Evolutionary conservation across 1,140 invertebrate genomes (phyloP).

Genomic region (Stegodyphus mimosarum): DNA sequence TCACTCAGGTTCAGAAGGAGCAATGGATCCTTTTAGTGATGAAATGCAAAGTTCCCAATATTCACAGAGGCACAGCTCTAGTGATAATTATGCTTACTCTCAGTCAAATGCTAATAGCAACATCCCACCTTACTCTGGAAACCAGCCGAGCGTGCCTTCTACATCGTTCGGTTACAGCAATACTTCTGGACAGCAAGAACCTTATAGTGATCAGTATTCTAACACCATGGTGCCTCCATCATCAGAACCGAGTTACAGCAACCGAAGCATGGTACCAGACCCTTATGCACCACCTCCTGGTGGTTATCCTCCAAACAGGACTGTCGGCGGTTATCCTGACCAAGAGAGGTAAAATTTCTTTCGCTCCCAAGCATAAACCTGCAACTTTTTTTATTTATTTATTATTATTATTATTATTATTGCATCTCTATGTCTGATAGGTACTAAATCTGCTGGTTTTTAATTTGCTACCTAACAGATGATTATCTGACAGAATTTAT

Average conservation of each 20-base stretch:
- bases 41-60: constrained; percentile 53
- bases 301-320: constrained; percentile 57
- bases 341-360: constrained; percentile 47
- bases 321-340: constrained; percentile 47
- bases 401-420: too few relatives aligned
- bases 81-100: constrained; percentile 36
- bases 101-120: constrained; percentile 40
- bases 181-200: constrained; percentile 47
- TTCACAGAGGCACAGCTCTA: constrained; percentile 3
- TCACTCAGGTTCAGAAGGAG: constrained; percentile 46
- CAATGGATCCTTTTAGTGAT: constrained; percentile 54
- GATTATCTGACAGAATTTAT: too few relatives aligned
- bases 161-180: constrained; percentile 36
- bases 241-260: constrained; percentile 29
- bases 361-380: too few relatives aligned
- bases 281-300: constrained; percentile 58
- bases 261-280: constrained; percentile 49
- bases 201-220: constrained; percentile 53
- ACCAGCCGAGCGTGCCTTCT: constrained; percentile 44
- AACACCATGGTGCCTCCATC: constrained; percentile 50
- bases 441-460: too few relatives aligned
- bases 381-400: too few relatives aligned
- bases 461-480: too few relatives aligned
- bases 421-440: too few relatives aligned
- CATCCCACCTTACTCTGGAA: constrained; percentile 46